phyloP scores from a whole-genome alignment of 53 echinoderm and acorn worm species.

The Hippasteria phrygiana region DNA sequence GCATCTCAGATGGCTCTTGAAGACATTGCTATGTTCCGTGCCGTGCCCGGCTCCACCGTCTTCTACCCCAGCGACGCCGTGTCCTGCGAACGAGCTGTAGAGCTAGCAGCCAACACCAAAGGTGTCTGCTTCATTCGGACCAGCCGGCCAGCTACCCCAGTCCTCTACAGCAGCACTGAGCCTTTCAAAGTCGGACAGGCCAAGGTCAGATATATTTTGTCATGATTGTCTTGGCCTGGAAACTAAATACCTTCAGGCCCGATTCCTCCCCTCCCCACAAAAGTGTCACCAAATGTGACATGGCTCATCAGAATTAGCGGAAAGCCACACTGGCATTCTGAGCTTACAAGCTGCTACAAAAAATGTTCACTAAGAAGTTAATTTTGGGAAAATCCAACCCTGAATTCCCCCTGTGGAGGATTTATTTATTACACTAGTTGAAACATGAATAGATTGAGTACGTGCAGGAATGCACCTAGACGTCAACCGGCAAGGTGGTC shows the following conservation, averaged over 20 bases:
- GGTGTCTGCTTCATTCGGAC: conserved; percentile 95
- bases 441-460: too few species aligned
- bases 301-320: too few species aligned
- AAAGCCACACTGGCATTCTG: too few species aligned
- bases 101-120: conserved; percentile 91
- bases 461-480: too few species aligned
- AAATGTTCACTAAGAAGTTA: too few species aligned
- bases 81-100: conserved; percentile 92
- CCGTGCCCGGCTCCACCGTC: conserved; percentile 87
- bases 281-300: too few species aligned
- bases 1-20: conserved; percentile 99
- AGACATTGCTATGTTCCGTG: conserved; percentile 95
- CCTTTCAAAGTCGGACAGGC: conserved; percentile 85
- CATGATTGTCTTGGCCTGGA: not conserved
- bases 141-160: conserved; percentile 85
- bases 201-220: conserved; percentile 66
- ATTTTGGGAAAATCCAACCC: too few species aligned
- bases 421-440: too few species aligned
- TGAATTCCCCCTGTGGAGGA: too few species aligned
- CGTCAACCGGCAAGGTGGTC: too few species aligned
- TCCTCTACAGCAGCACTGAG: conserved; percentile 76
- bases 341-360: too few species aligned
- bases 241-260: not conserved
- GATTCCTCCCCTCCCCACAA: too few species aligned
- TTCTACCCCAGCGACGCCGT: conserved; percentile 98